phyloP scores from a whole-genome alignment of 2,888 invertebrate genomes.

The Brachyptera risi region DNA sequence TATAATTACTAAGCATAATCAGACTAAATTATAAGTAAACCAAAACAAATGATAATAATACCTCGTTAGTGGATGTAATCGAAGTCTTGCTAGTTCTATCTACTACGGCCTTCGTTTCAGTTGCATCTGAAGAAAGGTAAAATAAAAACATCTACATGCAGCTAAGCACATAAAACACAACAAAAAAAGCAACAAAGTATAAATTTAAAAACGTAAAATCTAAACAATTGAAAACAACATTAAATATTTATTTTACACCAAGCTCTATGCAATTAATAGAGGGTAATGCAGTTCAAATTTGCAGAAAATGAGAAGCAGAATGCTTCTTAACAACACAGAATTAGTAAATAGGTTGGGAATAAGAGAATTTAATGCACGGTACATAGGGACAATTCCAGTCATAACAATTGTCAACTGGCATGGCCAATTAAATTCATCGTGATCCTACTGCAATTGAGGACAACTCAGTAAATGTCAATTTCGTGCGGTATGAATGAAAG shows the following conservation, averaged over 20 bases:
- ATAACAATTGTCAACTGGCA: too few relatives aligned
- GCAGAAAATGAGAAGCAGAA: too few relatives aligned
- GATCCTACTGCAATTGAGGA: too few relatives aligned
- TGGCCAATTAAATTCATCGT: too few relatives aligned
- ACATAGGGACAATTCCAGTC: too few relatives aligned
- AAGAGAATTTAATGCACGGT: too few relatives aligned
- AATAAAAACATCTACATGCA: neutral
- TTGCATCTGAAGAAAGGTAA: neutral
- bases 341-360: too few relatives aligned
- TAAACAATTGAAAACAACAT: neutral
- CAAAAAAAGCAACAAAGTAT: neutral
- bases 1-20: too few relatives aligned
- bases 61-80: neutral
- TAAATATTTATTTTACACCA: neutral
- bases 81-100: neutral
- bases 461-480: too few relatives aligned
- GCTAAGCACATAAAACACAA: too few relatives aligned
- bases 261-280: neutral
- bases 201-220: neutral
- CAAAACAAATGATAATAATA: neutral
- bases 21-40: neutral
- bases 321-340: too few relatives aligned
- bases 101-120: neutral
- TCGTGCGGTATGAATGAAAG: too few relatives aligned
- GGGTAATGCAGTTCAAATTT: neutral